Base-by-base conservation (phyloP, 1,140 invertebrate genomes). In the Doryteuthis pealeii region DNA sequence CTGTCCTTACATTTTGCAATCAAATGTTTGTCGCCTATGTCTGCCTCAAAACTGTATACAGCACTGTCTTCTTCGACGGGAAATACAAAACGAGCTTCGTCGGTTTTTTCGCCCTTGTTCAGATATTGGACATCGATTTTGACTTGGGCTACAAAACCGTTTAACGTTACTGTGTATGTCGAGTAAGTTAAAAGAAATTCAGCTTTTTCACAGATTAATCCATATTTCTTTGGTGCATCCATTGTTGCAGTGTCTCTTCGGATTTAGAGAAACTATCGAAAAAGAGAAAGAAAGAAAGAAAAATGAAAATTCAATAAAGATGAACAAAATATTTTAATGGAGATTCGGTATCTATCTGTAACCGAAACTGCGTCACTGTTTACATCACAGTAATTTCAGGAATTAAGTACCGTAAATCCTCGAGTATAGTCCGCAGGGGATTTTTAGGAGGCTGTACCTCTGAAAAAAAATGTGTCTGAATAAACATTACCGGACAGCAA, bases 1-100 rank as follows among this genome's bases (percentile, higher is more conserved):
- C 91, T 91, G 78, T 91, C 90, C 82, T 91, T 77, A 65, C 79
- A 77, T 72, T 82, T 77, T 10, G 78, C 81, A 58, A 76, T 65
- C 28, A 83, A 75, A 8, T 65, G 74, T 18, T 66, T 70, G 0
- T 75, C 79, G 72, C 77, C 77, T 70, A 82, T 80, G 18, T 81
- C 77, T 15, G 81, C 79, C 32, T 82, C 77, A 65, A 83, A 79
- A 15, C 77, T 72, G 65, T 81, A 83, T 2, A 83, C 79, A 14
- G 82, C 82, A 70, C 77, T 76, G 3, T 71, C 70, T 30, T 78
- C 74, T 71, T 83, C 82, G 35, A 83, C 32, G 10, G 81, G 81
- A 71, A 83, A 83, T n/a, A 74, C 75, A 69, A 82, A 83, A n/a
- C 75, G 62, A 15, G 79, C 73, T 45, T 82, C 78, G 0, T 79